These are phyloP conservation scores for Rotaria socialis DNA, from an alignment of 2,888 invertebrate genomes.

Conservation along the genomic window DNA sequence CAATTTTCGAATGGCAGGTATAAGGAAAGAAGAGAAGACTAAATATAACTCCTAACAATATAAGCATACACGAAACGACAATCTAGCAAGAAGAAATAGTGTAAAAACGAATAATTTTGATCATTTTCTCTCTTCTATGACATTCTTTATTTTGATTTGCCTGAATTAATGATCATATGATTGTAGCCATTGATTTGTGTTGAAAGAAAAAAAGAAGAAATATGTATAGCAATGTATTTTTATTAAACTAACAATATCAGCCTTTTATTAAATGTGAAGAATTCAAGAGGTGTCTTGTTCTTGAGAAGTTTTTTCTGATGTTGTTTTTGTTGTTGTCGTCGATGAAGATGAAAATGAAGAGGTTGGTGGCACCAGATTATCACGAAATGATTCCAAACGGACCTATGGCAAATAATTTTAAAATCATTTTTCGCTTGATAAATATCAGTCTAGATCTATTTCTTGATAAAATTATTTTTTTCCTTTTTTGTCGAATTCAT, in stretches of 20 bases:
- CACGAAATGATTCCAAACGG: conserved; percentile 1
- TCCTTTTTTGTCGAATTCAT: no score
- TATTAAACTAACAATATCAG: neutral
- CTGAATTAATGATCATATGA: neutral
- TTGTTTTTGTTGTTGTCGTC: neutral
- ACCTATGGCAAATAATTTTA: neutral
- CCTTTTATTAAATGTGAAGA: neutral
- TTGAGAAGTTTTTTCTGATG: neutral
- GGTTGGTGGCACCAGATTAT: conserved; percentile 5
- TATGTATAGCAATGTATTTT: neutral
- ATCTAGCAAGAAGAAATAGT: no score
- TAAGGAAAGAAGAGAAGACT: no score
- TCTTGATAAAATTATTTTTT: no score
- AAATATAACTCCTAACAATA: no score
- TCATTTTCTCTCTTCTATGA: no score
- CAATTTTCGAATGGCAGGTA: neutral
- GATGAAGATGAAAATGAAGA: no score
- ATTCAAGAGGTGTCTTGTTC: neutral
- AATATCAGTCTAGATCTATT: no score
- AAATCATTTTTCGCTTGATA: no score
- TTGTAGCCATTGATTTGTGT: no score
- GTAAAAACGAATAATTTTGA: no score
- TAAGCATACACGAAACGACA: no score
- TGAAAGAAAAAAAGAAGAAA: neutral
- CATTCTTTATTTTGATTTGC: neutral